A percentile compares a stretch with the other conserved stretches of the same genome.
phyloP scores from a whole-genome alignment of 2,797 vertebrate genomes.

The Buphagus erythrorhynchus region DNA sequence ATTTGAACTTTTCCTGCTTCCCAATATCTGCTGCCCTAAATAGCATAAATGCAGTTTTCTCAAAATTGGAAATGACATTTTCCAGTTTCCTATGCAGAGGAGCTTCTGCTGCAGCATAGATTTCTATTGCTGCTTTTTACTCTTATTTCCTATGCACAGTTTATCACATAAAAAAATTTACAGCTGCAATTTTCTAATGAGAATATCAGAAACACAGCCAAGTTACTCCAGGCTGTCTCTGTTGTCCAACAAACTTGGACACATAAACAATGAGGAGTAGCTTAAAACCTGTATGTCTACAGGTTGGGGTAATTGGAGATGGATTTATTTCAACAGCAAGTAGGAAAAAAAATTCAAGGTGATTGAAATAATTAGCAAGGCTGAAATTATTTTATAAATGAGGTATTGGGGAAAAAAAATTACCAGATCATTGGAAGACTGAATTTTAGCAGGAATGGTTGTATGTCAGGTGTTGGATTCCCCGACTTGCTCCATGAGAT shows the following conservation, averaged over 20 bases:
- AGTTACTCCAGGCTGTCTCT: not conserved
- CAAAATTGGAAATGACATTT: not conserved
- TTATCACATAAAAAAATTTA: not conserved
- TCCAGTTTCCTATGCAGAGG: not conserved
- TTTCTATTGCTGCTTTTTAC: not conserved
- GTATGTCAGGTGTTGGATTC: not conserved
- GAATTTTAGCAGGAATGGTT: not conserved
- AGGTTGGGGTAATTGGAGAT: not conserved
- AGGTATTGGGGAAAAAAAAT: accelerated
- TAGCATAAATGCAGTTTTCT: not conserved
- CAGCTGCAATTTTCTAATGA: not conserved
- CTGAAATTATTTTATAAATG: not conserved
- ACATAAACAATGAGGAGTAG: not conserved
- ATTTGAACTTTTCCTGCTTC: not conserved
- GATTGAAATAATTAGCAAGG: not conserved
- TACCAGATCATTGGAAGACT: not conserved
- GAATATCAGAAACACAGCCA: not conserved
- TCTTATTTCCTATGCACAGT: not conserved
- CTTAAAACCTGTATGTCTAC: not conserved
- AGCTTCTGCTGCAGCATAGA: not conserved
- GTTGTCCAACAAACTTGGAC: not conserved
- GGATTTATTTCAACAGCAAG: not conserved
- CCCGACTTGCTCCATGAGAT: not conserved
- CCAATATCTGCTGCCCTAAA: not conserved
- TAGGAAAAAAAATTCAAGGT: not conserved